A percentile compares a stretch with the other conserved stretches of the same genome.
Evolutionary conservation across 35 echinoderm and acorn worm genomes (phyloP).

Genomic region (Heliocidaris erythrogramma): DNA sequence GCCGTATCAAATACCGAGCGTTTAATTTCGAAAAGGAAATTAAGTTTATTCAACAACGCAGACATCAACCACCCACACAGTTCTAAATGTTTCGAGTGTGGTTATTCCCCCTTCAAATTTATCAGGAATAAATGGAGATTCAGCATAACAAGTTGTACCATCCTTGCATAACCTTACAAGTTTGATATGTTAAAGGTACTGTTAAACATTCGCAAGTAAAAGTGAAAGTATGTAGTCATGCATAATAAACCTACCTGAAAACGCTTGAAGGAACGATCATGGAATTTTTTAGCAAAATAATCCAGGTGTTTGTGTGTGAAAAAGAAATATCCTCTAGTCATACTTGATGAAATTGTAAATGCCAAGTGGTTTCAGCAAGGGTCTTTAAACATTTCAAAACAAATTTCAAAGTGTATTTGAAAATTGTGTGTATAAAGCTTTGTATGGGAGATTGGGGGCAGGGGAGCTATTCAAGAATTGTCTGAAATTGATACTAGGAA

Average conservation of each 20-base stretch:
- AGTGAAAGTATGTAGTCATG: not conserved
- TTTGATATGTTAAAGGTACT: not conserved
- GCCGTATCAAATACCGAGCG: conserved; percentile 2
- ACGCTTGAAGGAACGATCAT: not conserved
- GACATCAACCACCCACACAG: conserved; percentile 30
- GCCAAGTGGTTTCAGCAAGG: too few relatives aligned
- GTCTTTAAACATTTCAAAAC: too few relatives aligned
- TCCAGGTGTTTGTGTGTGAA: too few relatives aligned
- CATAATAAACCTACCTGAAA: not conserved
- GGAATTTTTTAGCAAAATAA: not conserved
- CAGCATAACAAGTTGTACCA: not conserved
- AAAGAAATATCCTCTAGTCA: too few relatives aligned
- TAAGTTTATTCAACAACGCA: not conserved
- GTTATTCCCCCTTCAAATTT: not conserved
- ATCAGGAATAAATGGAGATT: not conserved
- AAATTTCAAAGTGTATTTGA: too few relatives aligned
- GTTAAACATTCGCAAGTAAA: not conserved
- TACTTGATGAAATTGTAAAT: too few relatives aligned
- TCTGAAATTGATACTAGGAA: too few relatives aligned
- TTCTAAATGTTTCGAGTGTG: not conserved
- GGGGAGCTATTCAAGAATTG: too few relatives aligned
- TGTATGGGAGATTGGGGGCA: too few relatives aligned
- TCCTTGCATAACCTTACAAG: not conserved
- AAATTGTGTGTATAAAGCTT: too few relatives aligned
- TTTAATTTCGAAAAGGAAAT: conserved; percentile 22